These are phyloP conservation scores for Microhierax caerulescens DNA, from an alignment of 2,797 vertebrate species.

Conservation along the genomic window DNA sequence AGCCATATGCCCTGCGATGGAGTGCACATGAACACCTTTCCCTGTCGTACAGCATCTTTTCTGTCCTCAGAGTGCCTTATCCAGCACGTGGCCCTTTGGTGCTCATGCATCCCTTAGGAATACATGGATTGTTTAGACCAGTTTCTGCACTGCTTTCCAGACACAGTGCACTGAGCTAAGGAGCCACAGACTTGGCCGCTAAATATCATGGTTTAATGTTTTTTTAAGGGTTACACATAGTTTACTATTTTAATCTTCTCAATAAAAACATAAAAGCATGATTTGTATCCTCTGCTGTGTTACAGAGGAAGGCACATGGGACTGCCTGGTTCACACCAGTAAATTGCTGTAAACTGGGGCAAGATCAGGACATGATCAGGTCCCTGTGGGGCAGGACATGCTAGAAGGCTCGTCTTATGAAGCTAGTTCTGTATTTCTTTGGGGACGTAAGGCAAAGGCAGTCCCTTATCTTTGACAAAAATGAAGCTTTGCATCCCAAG, in stretches of 20 bases:
- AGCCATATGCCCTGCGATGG: background rate
- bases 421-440: background rate
- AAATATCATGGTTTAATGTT: background rate
- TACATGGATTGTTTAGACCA: background rate
- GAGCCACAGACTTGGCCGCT: background rate
- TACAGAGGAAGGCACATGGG: background rate
- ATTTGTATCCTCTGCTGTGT: background rate
- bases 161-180: background rate
- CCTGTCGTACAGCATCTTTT: background rate
- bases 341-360: background rate
- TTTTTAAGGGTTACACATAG: background rate
- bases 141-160: background rate
- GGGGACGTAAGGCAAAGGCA: background rate
- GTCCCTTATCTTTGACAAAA: background rate
- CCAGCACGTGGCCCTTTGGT: rapidly evolving
- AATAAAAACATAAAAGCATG: background rate
- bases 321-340: background rate
- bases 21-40: background rate
- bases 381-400: background rate
- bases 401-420: background rate
- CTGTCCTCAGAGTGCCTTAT: background rate
- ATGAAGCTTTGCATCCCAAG: background rate
- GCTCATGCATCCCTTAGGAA: background rate
- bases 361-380: background rate
- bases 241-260: background rate